These are phyloP conservation scores for Volucella inanis DNA, from an alignment of 2,888 invertebrate species.

Conservation along the genomic window DNA sequence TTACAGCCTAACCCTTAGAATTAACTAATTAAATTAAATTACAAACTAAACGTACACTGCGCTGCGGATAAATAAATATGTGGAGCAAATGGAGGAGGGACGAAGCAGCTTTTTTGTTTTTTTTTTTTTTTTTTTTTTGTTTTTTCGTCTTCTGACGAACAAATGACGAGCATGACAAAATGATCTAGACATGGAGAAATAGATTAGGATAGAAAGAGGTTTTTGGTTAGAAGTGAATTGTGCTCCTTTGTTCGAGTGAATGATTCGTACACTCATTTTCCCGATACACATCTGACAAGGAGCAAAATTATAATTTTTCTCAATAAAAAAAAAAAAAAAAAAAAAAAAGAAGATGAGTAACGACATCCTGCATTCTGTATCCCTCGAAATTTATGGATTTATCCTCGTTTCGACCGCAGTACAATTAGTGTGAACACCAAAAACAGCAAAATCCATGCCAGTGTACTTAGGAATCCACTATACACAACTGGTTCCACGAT, in stretches of 20 bases:
- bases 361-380: slow-evolving; percentile 40
- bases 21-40: slow-evolving; percentile 71
- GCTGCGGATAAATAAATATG: slow-evolving; percentile 74
- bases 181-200: too few species aligned
- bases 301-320: slow-evolving; percentile 21
- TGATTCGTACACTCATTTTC: neutral
- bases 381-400: slow-evolving; percentile 78
- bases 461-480: slow-evolving; percentile 92
- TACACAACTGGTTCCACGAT: slow-evolving; percentile 92
- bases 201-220: slow-evolving; percentile 31
- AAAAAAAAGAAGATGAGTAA: slow-evolving; percentile 8
- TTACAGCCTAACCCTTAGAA: slow-evolving; percentile 73
- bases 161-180: neutral
- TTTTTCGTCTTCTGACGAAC: neutral
- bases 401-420: slow-evolving; percentile 91
- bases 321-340: too few species aligned
- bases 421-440: slow-evolving; percentile 91
- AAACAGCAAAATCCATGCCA: slow-evolving; percentile 93
- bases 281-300: slow-evolving; percentile 11
- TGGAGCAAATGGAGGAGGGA: slow-evolving; percentile 68
- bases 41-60: slow-evolving; percentile 69
- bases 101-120: slow-evolving; percentile 47
- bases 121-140: neutral
- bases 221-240: slow-evolving; percentile 31
- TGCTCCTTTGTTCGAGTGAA: slow-evolving; percentile 42